phyloP scores from a whole-genome alignment of 2,797 vertebrate genomes.

The Podargus strigoides region DNA sequence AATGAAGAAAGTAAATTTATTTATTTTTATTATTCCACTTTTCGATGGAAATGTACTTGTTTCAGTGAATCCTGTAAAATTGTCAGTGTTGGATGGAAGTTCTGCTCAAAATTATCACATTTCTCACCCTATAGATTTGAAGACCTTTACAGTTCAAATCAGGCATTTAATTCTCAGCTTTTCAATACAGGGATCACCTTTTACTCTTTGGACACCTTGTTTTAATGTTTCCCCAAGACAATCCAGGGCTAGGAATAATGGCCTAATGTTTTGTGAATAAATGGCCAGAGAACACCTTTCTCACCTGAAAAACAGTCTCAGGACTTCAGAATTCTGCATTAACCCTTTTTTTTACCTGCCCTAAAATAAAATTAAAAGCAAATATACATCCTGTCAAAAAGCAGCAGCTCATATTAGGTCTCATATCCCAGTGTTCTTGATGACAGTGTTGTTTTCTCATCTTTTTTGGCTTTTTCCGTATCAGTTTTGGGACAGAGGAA shows the following conservation, averaged over 20 bases:
- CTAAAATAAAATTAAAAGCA: neutral
- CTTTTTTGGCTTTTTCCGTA: neutral
- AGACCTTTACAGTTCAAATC: neutral
- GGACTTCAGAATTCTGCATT: neutral
- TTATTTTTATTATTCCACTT: neutral
- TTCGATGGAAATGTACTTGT: neutral
- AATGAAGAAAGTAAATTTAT: no score
- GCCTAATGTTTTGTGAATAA: neutral
- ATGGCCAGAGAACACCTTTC: neutral
- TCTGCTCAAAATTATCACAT: neutral
- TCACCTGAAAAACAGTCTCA: fast-evolving
- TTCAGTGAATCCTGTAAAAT: neutral
- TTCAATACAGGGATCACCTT: neutral
- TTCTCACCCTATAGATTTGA: neutral
- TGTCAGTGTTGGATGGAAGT: neutral
- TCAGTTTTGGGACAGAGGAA: neutral
- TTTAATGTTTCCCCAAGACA: neutral
- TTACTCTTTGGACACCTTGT: neutral
- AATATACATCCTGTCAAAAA: neutral
- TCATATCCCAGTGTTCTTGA: neutral
- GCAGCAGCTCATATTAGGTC: neutral
- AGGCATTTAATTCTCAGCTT: neutral
- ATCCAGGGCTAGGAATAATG: neutral
- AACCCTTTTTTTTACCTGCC: neutral
- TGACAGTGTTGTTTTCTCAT: neutral